Conservation (phyloP, 2,888 invertebrate genomes). For the Myopa testacea region DNA sequence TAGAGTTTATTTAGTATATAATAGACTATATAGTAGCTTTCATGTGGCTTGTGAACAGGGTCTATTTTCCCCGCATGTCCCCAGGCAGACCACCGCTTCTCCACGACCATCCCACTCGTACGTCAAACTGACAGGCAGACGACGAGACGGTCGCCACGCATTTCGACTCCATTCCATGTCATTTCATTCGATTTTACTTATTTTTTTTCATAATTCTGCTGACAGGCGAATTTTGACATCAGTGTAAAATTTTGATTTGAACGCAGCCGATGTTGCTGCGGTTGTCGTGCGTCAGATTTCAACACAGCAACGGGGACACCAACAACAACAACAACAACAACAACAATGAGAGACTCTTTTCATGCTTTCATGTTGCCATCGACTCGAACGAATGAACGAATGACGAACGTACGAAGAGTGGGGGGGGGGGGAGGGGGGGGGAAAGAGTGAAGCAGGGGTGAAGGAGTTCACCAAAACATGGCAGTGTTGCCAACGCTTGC, state of each 20-base stretch:
- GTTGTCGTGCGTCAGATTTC: slow-evolving; percentile 9
- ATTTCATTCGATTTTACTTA: slow-evolving; percentile 31
- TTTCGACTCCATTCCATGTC: slow-evolving; percentile 5
- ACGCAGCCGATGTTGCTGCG: slow-evolving; percentile 14
- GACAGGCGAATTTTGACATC: slow-evolving; percentile 48
- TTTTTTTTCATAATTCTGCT: slow-evolving; percentile 51
- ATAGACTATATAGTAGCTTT: no score
- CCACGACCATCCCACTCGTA: not conserved
- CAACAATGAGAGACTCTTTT: slow-evolving; percentile 11
- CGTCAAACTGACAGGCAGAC: not conserved
- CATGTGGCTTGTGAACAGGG: no score
- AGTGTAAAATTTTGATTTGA: slow-evolving; percentile 36
- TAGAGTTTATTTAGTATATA: no score
- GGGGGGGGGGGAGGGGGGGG: no score
- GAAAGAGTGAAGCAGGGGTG: no score
- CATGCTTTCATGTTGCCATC: slow-evolving; percentile 30
- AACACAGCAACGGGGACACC: not conserved
- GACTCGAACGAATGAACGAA: not conserved
- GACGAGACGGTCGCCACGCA: not conserved
- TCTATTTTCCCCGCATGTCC: not conserved
- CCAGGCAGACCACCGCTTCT: not conserved
- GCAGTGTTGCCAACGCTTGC: not conserved
- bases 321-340: slow-evolving; percentile 15
- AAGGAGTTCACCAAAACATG: not conserved
- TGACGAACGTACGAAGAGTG: not conserved